A percentile compares a stretch with the other conserved stretches of the same genome.
Conservation (phyloP, 2,888 invertebrate genomes). For the Anthrax anthrax region DNA sequence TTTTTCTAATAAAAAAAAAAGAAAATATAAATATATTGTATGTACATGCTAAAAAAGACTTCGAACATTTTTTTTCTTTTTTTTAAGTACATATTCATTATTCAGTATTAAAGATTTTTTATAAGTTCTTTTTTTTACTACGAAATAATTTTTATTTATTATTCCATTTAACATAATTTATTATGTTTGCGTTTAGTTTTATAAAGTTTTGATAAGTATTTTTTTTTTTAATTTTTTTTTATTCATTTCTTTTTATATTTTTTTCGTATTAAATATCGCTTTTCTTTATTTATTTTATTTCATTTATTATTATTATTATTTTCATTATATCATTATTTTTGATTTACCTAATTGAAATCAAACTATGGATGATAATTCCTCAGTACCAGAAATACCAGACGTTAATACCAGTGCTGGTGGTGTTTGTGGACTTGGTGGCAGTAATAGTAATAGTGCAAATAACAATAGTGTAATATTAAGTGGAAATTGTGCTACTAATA, state of each 20-base stretch:
- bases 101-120: too few species aligned
- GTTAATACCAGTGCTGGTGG: conserved; percentile 4
- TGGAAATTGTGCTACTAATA: conserved; percentile 20
- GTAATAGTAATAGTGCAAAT: too few species aligned
- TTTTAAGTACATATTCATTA: too few species aligned
- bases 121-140: too few species aligned
- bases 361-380: conserved; percentile 25
- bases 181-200: too few species aligned
- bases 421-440: conserved; percentile 4
- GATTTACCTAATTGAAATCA: conserved; percentile 1
- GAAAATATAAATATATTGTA: too few species aligned
- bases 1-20: too few species aligned
- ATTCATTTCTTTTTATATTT: background rate
- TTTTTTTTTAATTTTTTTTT: too few species aligned
- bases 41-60: too few species aligned
- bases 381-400: conserved; percentile 12
- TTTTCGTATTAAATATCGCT: background rate
- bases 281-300: background rate
- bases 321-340: background rate
- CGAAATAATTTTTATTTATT: background rate
- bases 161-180: too few species aligned
- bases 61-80: too few species aligned
- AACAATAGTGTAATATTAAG: conserved; percentile 6
- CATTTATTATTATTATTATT: background rate
- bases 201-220: too few species aligned